Evolutionary conservation across 2,797 vertebrate genomes (phyloP).

Genomic region (Antrozous pallidus): DNA sequence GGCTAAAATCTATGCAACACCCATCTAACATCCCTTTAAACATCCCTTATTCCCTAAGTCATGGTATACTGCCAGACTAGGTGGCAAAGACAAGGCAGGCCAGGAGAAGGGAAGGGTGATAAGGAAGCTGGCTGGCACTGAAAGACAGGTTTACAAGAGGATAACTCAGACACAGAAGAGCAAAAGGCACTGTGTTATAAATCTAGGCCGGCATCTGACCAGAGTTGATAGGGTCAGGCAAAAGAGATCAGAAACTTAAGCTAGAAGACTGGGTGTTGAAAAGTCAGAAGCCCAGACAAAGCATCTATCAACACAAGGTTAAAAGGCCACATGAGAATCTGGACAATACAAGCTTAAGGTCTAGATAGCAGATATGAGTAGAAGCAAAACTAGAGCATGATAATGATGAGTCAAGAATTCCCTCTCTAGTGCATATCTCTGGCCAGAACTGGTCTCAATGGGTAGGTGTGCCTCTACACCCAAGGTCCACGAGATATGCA

Average conservation of each 20-base stretch:
- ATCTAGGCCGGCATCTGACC: constrained; percentile 42
- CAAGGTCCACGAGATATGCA: not conserved
- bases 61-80: not conserved
- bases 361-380: not conserved
- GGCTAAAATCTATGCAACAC: not conserved
- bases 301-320: not conserved
- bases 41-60: not conserved
- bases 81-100: not conserved
- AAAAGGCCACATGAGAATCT: constrained; percentile 12
- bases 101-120: not conserved
- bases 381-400: not conserved
- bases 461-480: not conserved
- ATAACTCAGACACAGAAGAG: not conserved
- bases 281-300: constrained; percentile 12
- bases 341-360: constrained; percentile 21
- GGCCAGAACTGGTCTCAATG: not conserved
- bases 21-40: not conserved
- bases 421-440: not conserved
- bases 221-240: not conserved
- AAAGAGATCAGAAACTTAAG: constrained; percentile 36
- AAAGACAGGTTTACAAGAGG: not conserved
- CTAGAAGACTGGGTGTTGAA: not conserved
- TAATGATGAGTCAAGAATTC: not conserved
- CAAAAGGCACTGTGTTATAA: not conserved
- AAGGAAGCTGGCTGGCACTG: not conserved